These are phyloP conservation scores for Microctonus hyperodae DNA, from an alignment of 2,888 invertebrate genomes.

Conservation along the genomic window DNA sequence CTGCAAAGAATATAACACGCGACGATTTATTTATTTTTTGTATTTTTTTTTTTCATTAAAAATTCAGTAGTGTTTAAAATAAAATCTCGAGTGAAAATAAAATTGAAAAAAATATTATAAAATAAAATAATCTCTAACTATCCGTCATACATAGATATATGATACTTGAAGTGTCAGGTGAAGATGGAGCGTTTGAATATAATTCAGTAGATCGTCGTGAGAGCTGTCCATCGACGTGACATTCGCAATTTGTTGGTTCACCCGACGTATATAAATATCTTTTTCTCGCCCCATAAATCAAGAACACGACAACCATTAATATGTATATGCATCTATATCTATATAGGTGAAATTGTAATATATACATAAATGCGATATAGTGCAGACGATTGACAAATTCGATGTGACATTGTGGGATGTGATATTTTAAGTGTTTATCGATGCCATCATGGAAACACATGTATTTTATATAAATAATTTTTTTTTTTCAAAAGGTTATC, in stretches of 20 bases:
- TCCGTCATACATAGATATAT: not conserved
- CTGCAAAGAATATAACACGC: no score
- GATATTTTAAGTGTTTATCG: constrained; percentile 17
- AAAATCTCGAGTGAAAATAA: no score
- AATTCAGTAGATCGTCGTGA: constrained; percentile 26
- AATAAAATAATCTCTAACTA: not conserved
- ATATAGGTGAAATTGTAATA: constrained; percentile 6
- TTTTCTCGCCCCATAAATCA: constrained; percentile 33
- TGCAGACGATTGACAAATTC: constrained; percentile 27
- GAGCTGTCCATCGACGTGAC: constrained; percentile 28
- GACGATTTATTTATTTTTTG: no score
- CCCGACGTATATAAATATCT: constrained; percentile 33
- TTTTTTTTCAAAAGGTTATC: constrained; percentile 2
- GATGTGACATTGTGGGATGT: constrained; percentile 12
- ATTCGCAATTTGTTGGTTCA: constrained; percentile 28
- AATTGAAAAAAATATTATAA: no score
- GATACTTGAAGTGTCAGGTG: constrained; percentile 13
- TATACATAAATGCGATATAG: not conserved
- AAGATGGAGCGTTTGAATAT: constrained; percentile 19
- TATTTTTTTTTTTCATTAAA: no score
- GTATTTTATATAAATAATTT: constrained; percentile 15
- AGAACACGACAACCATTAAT: constrained; percentile 29
- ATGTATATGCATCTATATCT: constrained; percentile 14
- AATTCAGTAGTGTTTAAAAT: no score
- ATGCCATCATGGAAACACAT: not conserved